A percentile compares a stretch with the other conserved stretches of the same genome.
Evolutionary conservation across 2,113 vertebrate genomes (phyloP).

Genomic region (Acrocephalus kingi): DNA sequence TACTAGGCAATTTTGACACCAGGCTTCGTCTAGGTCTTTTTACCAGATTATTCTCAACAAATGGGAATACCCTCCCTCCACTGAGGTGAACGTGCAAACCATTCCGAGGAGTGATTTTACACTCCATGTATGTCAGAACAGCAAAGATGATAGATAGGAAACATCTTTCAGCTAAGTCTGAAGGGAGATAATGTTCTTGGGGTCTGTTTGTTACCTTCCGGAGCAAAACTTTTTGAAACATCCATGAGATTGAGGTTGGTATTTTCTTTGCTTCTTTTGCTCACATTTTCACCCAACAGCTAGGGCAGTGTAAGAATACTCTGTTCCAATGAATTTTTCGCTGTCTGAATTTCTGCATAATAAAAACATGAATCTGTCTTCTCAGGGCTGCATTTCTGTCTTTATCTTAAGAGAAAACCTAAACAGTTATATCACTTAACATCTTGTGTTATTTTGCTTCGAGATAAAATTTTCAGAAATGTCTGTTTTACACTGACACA

Average conservation of each 20-base stretch:
- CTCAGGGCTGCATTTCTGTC: not conserved
- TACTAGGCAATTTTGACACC: not conserved
- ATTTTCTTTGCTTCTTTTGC: not conserved
- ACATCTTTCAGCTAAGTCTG: not conserved
- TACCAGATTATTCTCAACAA: not conserved
- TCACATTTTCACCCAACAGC: not conserved
- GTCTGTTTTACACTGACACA: not conserved
- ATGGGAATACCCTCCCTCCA: not conserved
- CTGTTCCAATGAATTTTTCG: not conserved
- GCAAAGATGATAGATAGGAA: not conserved
- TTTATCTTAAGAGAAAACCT: not conserved
- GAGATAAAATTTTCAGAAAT: not conserved
- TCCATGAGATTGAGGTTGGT: not conserved
- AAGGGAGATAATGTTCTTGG: not conserved
- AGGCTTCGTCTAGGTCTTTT: not conserved
- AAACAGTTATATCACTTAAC: not conserved
- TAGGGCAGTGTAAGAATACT: not conserved
- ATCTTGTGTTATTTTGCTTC: not conserved
- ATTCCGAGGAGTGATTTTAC: not conserved
- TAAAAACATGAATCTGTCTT: not conserved
- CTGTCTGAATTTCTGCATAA: not conserved
- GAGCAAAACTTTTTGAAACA: not conserved
- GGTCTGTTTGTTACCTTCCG: not conserved
- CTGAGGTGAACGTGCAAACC: not conserved
- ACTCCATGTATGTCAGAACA: not conserved